Evolutionary conservation across 2,113 vertebrate species (phyloP).

Genomic region (Poeciliopsis occidentalis): DNA sequence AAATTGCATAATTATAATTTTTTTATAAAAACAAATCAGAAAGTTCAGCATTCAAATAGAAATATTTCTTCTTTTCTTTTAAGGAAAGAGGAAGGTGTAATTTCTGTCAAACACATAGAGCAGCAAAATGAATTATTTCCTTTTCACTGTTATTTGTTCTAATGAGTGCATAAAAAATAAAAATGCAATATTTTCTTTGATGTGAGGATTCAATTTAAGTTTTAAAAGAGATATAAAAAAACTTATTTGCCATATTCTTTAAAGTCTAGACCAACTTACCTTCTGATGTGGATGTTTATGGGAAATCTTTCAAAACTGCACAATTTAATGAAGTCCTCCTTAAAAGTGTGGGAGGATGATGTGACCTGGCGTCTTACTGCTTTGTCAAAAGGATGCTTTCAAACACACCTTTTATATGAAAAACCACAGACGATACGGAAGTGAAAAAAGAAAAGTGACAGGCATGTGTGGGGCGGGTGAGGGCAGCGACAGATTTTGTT

Average conservation of each 20-base stretch:
- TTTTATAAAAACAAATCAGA: too few species aligned
- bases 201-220: not conserved
- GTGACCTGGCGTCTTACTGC: not conserved
- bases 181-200: not conserved
- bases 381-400: not conserved
- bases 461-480: too few species aligned
- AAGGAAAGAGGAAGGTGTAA: too few species aligned
- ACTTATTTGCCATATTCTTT: not conserved
- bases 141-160: too few species aligned
- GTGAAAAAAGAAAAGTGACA: not conserved
- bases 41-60: too few species aligned
- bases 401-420: not conserved
- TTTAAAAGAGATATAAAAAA: not conserved
- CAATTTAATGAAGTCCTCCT: not conserved
- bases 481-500: too few species aligned
- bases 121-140: too few species aligned
- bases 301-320: not conserved
- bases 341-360: not conserved
- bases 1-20: too few species aligned
- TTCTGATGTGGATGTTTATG: not conserved
- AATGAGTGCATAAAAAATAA: too few species aligned
- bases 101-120: too few species aligned
- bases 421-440: not conserved
- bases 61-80: too few species aligned
- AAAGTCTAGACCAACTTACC: constrained; percentile 21